Evolutionary conservation across 2,888 invertebrate genomes (phyloP).

Genomic region (Synanthedon formicaeformis): DNA sequence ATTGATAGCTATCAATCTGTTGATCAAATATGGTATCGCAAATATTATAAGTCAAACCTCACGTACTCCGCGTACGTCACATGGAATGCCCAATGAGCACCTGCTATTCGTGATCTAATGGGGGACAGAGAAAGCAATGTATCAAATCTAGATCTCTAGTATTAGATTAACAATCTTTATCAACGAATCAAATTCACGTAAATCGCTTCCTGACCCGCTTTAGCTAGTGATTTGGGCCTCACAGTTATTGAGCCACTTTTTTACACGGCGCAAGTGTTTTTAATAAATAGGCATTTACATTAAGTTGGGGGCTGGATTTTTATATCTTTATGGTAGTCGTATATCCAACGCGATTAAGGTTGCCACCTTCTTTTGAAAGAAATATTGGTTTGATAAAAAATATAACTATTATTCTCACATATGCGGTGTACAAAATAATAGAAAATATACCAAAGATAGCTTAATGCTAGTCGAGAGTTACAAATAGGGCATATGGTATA

Average conservation of each 20-base stretch:
- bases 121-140: not conserved
- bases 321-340: slow-evolving; percentile 14
- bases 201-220: not conserved
- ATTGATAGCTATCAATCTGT: not conserved
- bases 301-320: slow-evolving; percentile 45
- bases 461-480: too few relatives aligned
- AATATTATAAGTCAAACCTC: not conserved
- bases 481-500: too few relatives aligned
- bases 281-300: slow-evolving; percentile 60
- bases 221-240: slow-evolving; percentile 19
- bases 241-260: slow-evolving; percentile 30
- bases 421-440: too few relatives aligned
- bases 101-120: not conserved
- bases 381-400: too few relatives aligned
- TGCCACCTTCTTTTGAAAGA: too few relatives aligned
- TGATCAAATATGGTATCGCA: not conserved
- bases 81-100: not conserved
- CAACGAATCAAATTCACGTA: not conserved
- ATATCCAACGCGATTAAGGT: too few relatives aligned
- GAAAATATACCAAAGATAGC: too few relatives aligned
- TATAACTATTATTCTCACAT: too few relatives aligned
- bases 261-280: slow-evolving; percentile 54
- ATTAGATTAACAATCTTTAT: not conserved
- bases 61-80: not conserved
- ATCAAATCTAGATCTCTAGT: not conserved